Conservation (phyloP, 2,113 vertebrate genomes). For the Fulica atra region DNA sequence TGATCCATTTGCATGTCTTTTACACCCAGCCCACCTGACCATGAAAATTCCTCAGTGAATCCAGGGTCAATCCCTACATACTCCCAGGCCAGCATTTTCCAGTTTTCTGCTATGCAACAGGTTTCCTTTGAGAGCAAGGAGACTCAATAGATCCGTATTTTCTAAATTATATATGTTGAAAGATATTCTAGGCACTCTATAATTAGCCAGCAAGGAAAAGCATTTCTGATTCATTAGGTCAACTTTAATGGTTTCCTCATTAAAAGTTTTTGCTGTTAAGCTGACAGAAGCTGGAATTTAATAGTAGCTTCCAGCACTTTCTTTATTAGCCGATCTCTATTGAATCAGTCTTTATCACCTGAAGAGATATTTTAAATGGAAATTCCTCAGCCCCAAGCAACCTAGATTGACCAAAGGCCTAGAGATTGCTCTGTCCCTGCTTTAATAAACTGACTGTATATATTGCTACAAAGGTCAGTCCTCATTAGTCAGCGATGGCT, state of each 20-base stretch:
- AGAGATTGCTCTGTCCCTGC: conserved; percentile 57
- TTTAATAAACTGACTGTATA: conserved; percentile 70
- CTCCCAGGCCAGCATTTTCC: neutral
- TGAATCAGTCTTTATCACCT: conserved; percentile 77
- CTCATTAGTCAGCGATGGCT: conserved; percentile 50
- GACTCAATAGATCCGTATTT: conserved; percentile 42
- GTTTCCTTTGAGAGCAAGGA: conserved; percentile 1
- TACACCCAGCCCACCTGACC: neutral
- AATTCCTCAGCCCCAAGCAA: conserved; percentile 76
- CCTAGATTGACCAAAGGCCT: conserved; percentile 71
- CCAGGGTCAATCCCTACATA: neutral
- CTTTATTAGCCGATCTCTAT: conserved; percentile 69
- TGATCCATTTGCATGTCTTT: neutral
- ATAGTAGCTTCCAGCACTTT: conserved; percentile 70
- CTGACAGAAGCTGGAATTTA: conserved; percentile 72
- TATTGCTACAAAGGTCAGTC: conserved; percentile 68
- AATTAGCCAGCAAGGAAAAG: conserved; percentile 72
- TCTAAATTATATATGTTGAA: conserved; percentile 66
- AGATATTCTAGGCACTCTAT: conserved; percentile 62
- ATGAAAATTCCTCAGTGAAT: neutral
- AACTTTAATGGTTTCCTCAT: conserved; percentile 74
- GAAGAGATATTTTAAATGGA: conserved; percentile 76
- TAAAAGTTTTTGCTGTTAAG: conserved; percentile 72
- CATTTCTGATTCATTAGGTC: conserved; percentile 75
- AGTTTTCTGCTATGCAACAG: conserved; percentile 30